phyloP scores from a whole-genome alignment of 2,888 invertebrate genomes.

The Heteromyza rotundicornis region DNA sequence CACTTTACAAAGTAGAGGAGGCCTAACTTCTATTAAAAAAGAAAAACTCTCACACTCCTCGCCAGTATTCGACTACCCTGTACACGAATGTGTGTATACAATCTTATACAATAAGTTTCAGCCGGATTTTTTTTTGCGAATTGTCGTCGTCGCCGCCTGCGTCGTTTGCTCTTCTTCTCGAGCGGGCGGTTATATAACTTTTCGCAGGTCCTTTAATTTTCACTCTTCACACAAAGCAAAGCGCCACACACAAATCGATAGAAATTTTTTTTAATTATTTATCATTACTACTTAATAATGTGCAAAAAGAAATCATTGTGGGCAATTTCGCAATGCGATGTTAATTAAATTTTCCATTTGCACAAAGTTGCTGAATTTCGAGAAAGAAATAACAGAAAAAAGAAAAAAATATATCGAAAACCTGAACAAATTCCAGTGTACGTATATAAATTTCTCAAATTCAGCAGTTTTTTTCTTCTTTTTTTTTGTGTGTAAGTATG shows the following conservation, averaged over 20 bases:
- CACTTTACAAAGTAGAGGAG: too few species aligned
- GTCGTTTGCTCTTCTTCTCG: not conserved
- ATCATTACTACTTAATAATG: not conserved
- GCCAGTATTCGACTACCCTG: slow-evolving; percentile 7
- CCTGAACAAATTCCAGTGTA: too few species aligned
- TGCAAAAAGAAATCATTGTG: not conserved
- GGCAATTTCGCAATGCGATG: slow-evolving; percentile 1
- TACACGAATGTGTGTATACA: slow-evolving; percentile 18
- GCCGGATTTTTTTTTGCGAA: slow-evolving; percentile 20
- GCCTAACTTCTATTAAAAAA: too few species aligned
- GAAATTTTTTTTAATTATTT: not conserved
- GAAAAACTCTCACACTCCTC: not conserved
- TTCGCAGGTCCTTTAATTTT: slow-evolving; percentile 20
- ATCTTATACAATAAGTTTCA: not conserved
- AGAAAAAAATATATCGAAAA: too few species aligned
- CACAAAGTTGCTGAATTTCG: not conserved
- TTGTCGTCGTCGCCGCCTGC: slow-evolving; percentile 8
- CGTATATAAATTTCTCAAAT: too few species aligned
- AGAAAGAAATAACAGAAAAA: not conserved
- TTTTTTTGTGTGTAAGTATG: too few species aligned
- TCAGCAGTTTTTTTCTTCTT: too few species aligned
- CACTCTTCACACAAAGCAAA: not conserved
- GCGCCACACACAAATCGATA: not conserved
- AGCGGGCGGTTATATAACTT: slow-evolving; percentile 17
- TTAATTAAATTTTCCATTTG: slow-evolving; percentile 7